Conservation (phyloP, 1,140 invertebrate species). For the Uloborus diversus region DNA sequence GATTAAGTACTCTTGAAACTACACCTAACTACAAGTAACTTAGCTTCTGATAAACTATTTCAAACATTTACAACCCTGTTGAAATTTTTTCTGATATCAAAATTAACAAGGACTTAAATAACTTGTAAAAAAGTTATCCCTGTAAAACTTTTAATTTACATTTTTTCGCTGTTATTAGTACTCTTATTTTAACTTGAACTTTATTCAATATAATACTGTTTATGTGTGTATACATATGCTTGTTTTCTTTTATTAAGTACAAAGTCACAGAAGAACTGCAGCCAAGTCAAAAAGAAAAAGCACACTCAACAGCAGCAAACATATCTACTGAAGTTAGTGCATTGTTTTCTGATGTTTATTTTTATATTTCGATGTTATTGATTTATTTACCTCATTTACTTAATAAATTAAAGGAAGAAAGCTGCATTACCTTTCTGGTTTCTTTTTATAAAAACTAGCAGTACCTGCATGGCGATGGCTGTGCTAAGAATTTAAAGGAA, state of each 20-base stretch:
- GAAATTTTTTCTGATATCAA: background rate
- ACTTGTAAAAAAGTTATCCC: background rate
- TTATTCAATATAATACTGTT: background rate
- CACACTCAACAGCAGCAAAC: background rate
- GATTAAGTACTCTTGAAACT: too few species aligned
- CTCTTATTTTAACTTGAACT: background rate
- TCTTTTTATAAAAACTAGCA: too few species aligned
- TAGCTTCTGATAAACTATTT: too few species aligned
- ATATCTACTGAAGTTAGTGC: background rate
- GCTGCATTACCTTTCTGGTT: too few species aligned
- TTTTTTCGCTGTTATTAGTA: background rate
- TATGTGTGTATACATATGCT: background rate
- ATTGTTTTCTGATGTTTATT: background rate
- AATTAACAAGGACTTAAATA: background rate
- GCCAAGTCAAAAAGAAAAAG: background rate
- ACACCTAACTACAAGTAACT: too few species aligned
- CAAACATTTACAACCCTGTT: too few species aligned
- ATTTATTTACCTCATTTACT: background rate
- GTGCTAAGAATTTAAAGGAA: too few species aligned
- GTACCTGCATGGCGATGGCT: too few species aligned
- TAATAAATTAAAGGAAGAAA: background rate
- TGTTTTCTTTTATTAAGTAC: background rate
- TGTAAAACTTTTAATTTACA: background rate
- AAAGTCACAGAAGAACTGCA: conserved; percentile 18
- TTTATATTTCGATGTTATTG: background rate